Evolutionary conservation across 2,888 invertebrate species (phyloP).

Genomic region (Rotaria sp.): DNA sequence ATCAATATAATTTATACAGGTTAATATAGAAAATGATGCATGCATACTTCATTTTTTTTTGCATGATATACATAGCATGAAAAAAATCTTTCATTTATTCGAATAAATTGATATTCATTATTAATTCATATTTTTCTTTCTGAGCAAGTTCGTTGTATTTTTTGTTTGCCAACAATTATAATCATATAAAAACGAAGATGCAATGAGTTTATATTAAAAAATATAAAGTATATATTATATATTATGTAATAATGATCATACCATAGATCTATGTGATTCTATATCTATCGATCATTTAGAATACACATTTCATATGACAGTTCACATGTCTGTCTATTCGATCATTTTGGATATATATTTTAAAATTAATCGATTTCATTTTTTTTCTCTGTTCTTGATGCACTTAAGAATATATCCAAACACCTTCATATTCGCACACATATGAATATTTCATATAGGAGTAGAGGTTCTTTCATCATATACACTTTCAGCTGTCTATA

Average conservation of each 20-base stretch:
- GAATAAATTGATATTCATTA: neutral
- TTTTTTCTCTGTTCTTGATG: neutral
- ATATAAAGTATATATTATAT: neutral
- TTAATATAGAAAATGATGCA: neutral
- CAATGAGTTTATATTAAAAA: neutral
- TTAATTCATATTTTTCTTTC: neutral
- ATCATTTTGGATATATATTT: neutral
- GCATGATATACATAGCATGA: neutral
- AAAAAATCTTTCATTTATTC: neutral
- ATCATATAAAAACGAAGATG: neutral
- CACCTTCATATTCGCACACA: neutral
- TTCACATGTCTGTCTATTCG: neutral
- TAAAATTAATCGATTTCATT: neutral
- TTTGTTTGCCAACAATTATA: neutral
- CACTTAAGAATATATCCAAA: too few species aligned
- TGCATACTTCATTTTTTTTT: neutral
- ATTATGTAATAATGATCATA: neutral
- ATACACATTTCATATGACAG: neutral
- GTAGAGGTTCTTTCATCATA: neutral
- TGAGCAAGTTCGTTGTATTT: neutral
- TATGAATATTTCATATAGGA: neutral
- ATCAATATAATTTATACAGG: neutral
- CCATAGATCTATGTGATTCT: neutral
- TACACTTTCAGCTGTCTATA: neutral
- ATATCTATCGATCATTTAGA: neutral